Evolutionary conservation across 92 coral and sea anemone genomes (phyloP), one percentile per base, ranked within the genome.

Genomic region (Parazoanthus atlanticus): DNA sequence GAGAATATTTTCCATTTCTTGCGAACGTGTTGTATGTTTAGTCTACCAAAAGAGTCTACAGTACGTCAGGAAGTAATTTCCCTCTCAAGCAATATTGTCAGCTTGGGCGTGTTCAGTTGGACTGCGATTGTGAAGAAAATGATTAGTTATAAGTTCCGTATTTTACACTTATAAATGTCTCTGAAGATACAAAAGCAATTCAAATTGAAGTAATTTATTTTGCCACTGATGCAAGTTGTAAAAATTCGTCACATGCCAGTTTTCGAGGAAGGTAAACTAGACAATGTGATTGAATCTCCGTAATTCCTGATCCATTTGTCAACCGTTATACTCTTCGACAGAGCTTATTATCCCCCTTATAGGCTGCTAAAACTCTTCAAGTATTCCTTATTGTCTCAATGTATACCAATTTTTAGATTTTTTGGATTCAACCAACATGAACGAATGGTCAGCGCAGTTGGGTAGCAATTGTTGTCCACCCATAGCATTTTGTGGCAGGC

Each of bases 381-480:
- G 76, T 56, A 19, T 33, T 16, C 33, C 56, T 84, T 25, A 46
- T 41, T 19, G 76, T 43, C 9, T 70, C 40, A 28, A 65, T 65
- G 76, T 70, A n/a, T n/a, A 83, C 38, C 29, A 29, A 7, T 26
- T 61, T 25, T 56, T 84, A 71, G 43, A 78, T 70, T 43, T 81
- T n/a, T 81, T 17, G 19, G 74, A 81, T 31, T 58, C 67, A 34
- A 33, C 15, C 19, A 25, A 25, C 67, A 69, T 16, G 26, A 36
- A 84, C 33, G 28, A 71, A 16, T 71, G 52, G 64, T 0, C 76
- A 67, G 56, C 87, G 47, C 78, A 71, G 87, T 34, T 71, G 87
- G 78, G 58, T 8, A 8, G 43, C 38, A 40, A 66, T 40, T 25
- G 49, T 28, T 32, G 13, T 70, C 87, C 77, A 84, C 40, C 77